These are phyloP conservation scores for Thunnus maccoyii DNA, from an alignment of 2,113 vertebrate species.

Conservation along the genomic window DNA sequence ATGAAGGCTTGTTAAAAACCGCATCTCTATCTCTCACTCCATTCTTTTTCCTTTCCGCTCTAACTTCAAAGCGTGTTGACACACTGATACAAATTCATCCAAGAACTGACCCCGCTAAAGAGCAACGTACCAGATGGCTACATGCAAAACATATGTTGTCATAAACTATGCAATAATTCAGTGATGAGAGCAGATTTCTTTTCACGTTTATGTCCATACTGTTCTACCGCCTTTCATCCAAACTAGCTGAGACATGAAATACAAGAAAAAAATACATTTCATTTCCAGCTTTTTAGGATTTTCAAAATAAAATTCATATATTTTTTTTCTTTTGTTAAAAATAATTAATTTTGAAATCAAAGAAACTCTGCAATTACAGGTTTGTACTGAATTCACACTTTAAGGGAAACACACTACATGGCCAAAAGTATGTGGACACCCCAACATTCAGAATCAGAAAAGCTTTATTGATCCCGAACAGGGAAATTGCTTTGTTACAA, in stretches of 20 bases:
- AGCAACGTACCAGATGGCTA: slow-evolving; percentile 52
- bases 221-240: not conserved
- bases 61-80: not conserved
- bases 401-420: no score
- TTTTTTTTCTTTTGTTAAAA: no score
- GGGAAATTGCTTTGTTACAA: no score
- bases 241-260: not conserved
- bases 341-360: no score
- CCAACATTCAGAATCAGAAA: no score
- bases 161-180: slow-evolving; percentile 68
- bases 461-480: no score
- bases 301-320: no score
- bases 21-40: not conserved
- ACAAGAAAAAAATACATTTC: not conserved
- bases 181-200: slow-evolving; percentile 18
- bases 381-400: no score
- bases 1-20: not conserved
- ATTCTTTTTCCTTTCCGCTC: not conserved
- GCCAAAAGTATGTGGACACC: no score
- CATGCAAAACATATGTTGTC: slow-evolving; percentile 66
- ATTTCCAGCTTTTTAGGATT: no score
- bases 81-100: slow-evolving; percentile 2
- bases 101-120: slow-evolving; percentile 7
- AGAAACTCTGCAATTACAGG: no score
- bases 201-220: slow-evolving; percentile 10